phyloP scores from a whole-genome alignment of 2,888 invertebrate genomes.

The Ptilodon capucinus region DNA sequence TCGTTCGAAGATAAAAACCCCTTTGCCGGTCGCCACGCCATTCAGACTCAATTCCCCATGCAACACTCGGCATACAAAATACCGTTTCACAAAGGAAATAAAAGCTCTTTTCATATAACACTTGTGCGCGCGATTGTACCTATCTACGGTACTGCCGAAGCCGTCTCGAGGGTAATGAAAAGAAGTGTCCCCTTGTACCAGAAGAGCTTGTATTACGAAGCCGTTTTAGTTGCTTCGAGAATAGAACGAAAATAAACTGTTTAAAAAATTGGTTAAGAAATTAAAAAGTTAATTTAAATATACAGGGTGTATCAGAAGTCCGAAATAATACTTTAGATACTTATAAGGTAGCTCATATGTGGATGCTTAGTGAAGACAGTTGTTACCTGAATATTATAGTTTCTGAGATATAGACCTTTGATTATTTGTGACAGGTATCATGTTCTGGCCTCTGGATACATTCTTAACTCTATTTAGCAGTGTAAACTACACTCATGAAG shows the following conservation, averaged over 20 bases:
- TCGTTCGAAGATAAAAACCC: slow-evolving; percentile 5
- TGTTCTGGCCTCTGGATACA: too few species aligned
- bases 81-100: slow-evolving; percentile 27
- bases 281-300: slow-evolving; percentile 21
- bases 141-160: slow-evolving; percentile 40
- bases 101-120: slow-evolving; percentile 40
- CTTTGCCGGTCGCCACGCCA: slow-evolving; percentile 12
- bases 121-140: slow-evolving; percentile 49
- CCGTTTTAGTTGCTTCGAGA: slow-evolving; percentile 47
- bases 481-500: too few species aligned
- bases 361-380: too few species aligned
- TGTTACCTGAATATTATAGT: too few species aligned
- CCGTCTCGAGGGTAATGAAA: slow-evolving; percentile 59
- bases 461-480: too few species aligned
- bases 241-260: slow-evolving; percentile 32
- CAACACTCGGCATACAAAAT: slow-evolving; percentile 30
- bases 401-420: too few species aligned
- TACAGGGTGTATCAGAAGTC: too few species aligned
- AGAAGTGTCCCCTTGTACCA: slow-evolving; percentile 51
- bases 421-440: too few species aligned
- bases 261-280: slow-evolving; percentile 50
- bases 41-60: slow-evolving; percentile 24
- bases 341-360: too few species aligned
- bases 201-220: slow-evolving; percentile 50
- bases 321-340: too few species aligned